Conservation (phyloP, 2,888 invertebrate species). For the Lordiphosa fenestrarum region DNA sequence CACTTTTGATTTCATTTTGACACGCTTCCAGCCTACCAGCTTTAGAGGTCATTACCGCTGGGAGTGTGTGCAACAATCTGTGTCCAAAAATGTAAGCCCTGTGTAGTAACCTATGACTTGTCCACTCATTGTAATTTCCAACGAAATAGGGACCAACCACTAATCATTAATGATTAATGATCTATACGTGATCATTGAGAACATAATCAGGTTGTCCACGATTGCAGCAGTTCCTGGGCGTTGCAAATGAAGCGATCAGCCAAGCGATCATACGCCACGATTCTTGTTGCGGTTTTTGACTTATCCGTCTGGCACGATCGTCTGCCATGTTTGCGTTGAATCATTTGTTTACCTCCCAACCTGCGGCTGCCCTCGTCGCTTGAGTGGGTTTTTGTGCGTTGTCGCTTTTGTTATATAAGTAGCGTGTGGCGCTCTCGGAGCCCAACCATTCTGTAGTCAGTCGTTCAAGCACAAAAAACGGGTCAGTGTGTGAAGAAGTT, state of each 20-base stretch:
- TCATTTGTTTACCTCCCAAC: slow-evolving; percentile 40
- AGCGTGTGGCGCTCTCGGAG: slow-evolving; percentile 59
- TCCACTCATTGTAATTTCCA: slow-evolving; percentile 44
- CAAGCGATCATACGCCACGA: slow-evolving; percentile 15
- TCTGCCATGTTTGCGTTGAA: slow-evolving; percentile 55
- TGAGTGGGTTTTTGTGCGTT: slow-evolving; percentile 60
- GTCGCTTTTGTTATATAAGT: slow-evolving; percentile 65
- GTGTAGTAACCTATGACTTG: slow-evolving; percentile 39
- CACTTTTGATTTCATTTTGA: slow-evolving; percentile 56
- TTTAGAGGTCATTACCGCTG: slow-evolving; percentile 67
- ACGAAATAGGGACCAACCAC: slow-evolving; percentile 19
- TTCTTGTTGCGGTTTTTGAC: slow-evolving; percentile 15
- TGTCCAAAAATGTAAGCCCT: slow-evolving; percentile 38
- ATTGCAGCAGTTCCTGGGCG: slow-evolving; percentile 72
- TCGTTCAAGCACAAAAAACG: slow-evolving; percentile 59
- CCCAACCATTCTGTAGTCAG: slow-evolving; percentile 67
- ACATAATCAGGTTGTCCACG: slow-evolving; percentile 28
- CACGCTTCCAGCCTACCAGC: slow-evolving; percentile 30
- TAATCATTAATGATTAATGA: slow-evolving; percentile 43
- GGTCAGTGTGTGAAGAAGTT: slow-evolving; percentile 62
- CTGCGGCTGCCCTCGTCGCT: slow-evolving; percentile 42
- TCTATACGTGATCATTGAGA: slow-evolving; percentile 51
- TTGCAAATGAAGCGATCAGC: slow-evolving; percentile 27
- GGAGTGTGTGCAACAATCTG: slow-evolving; percentile 59
- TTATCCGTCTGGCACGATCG: slow-evolving; percentile 34